Evolutionary conservation across 2,888 invertebrate genomes (phyloP).

Genomic region (Dryobota labecula): DNA sequence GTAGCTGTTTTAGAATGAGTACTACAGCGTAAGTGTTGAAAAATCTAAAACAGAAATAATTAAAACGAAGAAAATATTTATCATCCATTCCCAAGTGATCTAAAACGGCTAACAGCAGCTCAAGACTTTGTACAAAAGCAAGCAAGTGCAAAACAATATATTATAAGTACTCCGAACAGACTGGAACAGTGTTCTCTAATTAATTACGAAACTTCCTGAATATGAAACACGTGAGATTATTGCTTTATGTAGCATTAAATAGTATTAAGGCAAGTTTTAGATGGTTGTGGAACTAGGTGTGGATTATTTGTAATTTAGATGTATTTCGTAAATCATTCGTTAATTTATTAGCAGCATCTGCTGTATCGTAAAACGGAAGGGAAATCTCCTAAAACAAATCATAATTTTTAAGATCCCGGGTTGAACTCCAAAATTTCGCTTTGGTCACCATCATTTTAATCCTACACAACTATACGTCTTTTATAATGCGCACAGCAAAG

Average conservation of each 20-base stretch:
- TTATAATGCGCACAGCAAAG: too few species aligned
- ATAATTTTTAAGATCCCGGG: neutral
- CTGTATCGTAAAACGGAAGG: neutral
- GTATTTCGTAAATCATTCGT: neutral
- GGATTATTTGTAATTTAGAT: neutral
- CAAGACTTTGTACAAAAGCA: slow-evolving; percentile 20
- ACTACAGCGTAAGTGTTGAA: neutral
- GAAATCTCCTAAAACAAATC: neutral
- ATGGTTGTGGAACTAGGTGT: slow-evolving; percentile 15
- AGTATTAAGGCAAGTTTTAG: slow-evolving; percentile 24
- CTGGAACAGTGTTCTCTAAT: slow-evolving; percentile 46
- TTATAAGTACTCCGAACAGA: slow-evolving; percentile 39
- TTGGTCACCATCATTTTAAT: too few species aligned
- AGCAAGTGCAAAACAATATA: slow-evolving; percentile 40
- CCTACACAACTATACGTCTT: too few species aligned
- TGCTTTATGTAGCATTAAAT: slow-evolving; percentile 55
- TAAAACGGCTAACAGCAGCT: neutral
- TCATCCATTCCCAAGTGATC: neutral
- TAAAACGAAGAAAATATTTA: neutral
- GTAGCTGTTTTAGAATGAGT: neutral
- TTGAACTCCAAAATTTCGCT: neutral
- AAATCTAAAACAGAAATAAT: neutral
- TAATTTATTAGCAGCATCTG: neutral
- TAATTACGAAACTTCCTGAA: slow-evolving; percentile 59
- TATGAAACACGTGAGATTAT: slow-evolving; percentile 53